phyloP scores from a whole-genome alignment of 2,113 vertebrate genomes.

The Labeo rohita region DNA sequence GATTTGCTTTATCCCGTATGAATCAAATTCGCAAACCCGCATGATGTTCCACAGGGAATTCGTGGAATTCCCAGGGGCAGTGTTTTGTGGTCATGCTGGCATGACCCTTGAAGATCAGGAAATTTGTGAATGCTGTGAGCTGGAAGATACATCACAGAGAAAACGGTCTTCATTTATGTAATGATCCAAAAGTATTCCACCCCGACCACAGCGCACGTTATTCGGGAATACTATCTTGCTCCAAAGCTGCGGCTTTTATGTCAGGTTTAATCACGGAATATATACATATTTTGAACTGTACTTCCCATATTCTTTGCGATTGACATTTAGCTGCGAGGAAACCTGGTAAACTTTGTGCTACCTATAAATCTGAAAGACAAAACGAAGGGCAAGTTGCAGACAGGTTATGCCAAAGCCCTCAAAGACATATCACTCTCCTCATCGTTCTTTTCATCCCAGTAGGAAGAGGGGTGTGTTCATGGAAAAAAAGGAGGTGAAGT shows the following conservation, averaged over 20 bases:
- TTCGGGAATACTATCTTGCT: constrained; percentile 27
- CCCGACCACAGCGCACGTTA: constrained; percentile 23
- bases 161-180: constrained; percentile 36
- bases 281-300: neutral
- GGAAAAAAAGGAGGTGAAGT: constrained; percentile 62
- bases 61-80: constrained; percentile 59
- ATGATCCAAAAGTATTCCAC: constrained; percentile 44
- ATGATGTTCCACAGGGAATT: constrained; percentile 59
- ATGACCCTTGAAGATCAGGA: constrained; percentile 48
- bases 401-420: constrained; percentile 26
- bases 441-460: constrained; percentile 62
- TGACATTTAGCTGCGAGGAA: neutral
- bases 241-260: constrained; percentile 36
- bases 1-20: constrained; percentile 60
- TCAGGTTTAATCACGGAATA: constrained; percentile 20
- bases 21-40: constrained; percentile 55
- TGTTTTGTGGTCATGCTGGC: constrained; percentile 57
- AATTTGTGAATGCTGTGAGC: constrained; percentile 44
- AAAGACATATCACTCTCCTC: constrained; percentile 36
- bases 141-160: constrained; percentile 31
- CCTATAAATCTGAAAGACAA: constrained; percentile 26
- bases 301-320: neutral
- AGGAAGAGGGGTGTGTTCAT: constrained; percentile 58
- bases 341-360: neutral
- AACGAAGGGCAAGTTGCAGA: neutral